Percentiles rank a stretch among this genome's conserved stretches.
Evolutionary conservation across 2,113 vertebrate genomes (phyloP).

Genomic region (Piprites chloris): DNA sequence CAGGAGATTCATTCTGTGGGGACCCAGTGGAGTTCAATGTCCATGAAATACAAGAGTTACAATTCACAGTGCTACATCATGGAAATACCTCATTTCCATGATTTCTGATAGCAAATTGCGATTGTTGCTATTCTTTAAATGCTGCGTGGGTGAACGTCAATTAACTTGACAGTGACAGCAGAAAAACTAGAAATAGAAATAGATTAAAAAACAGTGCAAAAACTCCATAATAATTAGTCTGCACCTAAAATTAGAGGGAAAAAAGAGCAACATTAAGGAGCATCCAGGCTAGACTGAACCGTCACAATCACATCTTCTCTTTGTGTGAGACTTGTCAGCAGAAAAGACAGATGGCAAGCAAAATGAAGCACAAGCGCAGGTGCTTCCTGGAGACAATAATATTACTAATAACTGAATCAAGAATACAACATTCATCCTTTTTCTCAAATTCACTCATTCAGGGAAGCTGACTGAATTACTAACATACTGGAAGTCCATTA

Average conservation of each 20-base stretch:
- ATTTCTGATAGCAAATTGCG: not conserved
- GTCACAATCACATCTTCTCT: not conserved
- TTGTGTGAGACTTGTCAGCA: not conserved
- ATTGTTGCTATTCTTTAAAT: not conserved
- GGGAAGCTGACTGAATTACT: not conserved
- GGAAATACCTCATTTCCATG: not conserved
- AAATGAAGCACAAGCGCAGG: not conserved
- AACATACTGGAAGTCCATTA: not conserved
- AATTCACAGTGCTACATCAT: not conserved
- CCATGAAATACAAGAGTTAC: not conserved
- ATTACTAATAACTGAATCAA: not conserved
- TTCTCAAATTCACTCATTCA: not conserved
- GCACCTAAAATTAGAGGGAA: not conserved
- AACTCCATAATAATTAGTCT: not conserved
- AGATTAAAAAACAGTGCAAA: not conserved
- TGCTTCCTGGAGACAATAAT: not conserved
- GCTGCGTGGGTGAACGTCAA: not conserved
- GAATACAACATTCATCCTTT: not conserved
- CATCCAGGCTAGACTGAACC: not conserved
- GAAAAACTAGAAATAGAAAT: slow-evolving; percentile 27
- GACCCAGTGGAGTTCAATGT: not conserved
- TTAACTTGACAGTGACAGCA: not conserved
- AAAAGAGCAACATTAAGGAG: not conserved
- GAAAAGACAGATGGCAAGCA: not conserved
- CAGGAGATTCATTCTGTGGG: not conserved